Evolutionary conservation across 1,140 invertebrate species (phyloP), one percentile per base, ranked within the genome.

Genomic region (Drosophila littoralis): DNA sequence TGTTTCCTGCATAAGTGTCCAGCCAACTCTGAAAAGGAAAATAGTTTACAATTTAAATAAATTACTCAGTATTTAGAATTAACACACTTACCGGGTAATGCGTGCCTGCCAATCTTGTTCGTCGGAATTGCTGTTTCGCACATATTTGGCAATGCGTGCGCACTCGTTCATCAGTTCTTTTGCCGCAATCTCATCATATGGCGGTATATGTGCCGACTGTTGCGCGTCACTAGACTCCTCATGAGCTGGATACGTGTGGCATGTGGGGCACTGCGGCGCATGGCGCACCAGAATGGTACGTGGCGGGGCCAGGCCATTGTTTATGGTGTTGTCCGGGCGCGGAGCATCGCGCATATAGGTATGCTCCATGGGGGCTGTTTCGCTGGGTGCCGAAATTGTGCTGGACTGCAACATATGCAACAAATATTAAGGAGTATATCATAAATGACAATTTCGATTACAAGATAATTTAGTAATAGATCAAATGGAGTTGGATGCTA

Each of bases 141-240:
- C 94, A 55, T 91, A 93, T 38, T 94, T 94, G 43, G 95, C 94
- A 60, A 94, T 92, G 38, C 94, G 93, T 74, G 96, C 94, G 92
- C 95, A 96, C 77, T 97, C 96, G 66, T 95, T 95, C 96, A 97
- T 97, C 5, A 95, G 71, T 72, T 93, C 93, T 33, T 93, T 93
- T 8, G 95, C 94, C 76, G 95, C 95, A 17, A 91, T 91, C n/a
- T 94, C 88, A 91, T 97, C 96, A 85, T 95, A 96, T 0, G 94
- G 93, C 7, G 94, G 92, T 6, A 90, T 83, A 75, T 71, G 80
- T 0, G 70, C 75, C 35, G 63, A 63, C 43, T 91, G 84, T 40
- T 88, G 80, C 5, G 64, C 40, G 9, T 92, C 86, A 2, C 59
- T 6, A 0, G 70, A 45, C 5, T 92, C 91, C 45, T 90, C 73